Evolutionary conservation across 2,888 invertebrate species (phyloP).

Genomic region (Pristionchus japonicus): DNA sequence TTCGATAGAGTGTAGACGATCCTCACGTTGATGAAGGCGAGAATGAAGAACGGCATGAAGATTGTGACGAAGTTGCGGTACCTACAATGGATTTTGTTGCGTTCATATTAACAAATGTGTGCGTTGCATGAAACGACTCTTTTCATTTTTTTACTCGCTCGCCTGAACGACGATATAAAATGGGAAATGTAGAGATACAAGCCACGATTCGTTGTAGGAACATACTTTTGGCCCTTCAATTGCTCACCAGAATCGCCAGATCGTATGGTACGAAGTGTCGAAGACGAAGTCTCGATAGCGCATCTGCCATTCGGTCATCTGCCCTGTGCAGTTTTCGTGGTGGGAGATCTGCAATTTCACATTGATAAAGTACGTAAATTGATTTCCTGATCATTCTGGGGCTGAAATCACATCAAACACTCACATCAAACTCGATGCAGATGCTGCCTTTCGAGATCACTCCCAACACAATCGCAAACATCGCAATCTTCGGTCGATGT

Average conservation of each 20-base stretch:
- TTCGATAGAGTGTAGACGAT: constrained; percentile 62
- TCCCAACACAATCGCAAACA: constrained; percentile 65
- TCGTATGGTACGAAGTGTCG: constrained; percentile 65
- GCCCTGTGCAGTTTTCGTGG: constrained; percentile 61
- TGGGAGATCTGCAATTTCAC: constrained; percentile 56
- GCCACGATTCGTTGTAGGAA: no score
- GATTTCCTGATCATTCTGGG: no score
- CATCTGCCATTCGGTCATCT: constrained; percentile 65
- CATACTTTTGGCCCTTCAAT: neutral
- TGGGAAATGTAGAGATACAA: no score
- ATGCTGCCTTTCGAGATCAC: constrained; percentile 68
- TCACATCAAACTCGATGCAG: constrained; percentile 68
- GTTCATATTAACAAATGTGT: neutral
- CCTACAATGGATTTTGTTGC: constrained; percentile 58
- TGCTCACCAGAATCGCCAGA: constrained; percentile 58
- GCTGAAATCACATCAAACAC: neutral
- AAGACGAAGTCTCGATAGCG: constrained; percentile 64
- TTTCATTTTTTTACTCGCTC: no score
- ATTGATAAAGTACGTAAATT: no score
- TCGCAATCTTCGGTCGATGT: constrained; percentile 54
- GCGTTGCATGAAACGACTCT: neutral
- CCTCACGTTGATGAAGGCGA: constrained; percentile 66
- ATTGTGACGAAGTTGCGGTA: constrained; percentile 73
- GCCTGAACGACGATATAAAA: no score
- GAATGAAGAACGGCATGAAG: constrained; percentile 72